phyloP scores from a whole-genome alignment of 64 coral and sea anemone genomes.

The Platygyra sinensis region DNA sequence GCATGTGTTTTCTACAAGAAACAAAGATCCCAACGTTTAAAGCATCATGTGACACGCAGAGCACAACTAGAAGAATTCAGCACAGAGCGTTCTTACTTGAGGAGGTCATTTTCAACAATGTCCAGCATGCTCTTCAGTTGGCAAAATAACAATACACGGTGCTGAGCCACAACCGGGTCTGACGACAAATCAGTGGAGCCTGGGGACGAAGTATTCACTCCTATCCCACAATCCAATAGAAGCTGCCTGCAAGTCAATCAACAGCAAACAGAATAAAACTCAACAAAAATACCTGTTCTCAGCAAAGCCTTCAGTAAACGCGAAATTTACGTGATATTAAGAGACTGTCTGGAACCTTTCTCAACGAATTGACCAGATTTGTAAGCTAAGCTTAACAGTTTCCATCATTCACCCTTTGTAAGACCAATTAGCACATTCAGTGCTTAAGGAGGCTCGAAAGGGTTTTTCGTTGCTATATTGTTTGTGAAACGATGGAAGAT shows the following conservation, averaged over 20 bases:
- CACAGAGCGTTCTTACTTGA: constrained; percentile 70
- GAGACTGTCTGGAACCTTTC: no score
- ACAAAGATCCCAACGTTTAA: neutral
- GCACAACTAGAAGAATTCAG: neutral
- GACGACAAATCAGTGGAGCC: constrained; percentile 75
- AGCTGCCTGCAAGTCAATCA: constrained; percentile 66
- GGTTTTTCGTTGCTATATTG: no score
- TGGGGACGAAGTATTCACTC: constrained; percentile 63
- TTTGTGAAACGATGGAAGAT: no score
- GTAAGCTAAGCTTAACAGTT: no score
- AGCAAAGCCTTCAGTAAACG: no score
- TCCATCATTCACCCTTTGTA: no score
- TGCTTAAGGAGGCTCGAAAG: no score
- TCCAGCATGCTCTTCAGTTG: constrained; percentile 98
- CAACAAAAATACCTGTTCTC: no score
- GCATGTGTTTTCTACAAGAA: constrained; percentile 76
- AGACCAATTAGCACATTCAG: no score
- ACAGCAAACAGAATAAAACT: neutral
- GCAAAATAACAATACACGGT: constrained; percentile 94
- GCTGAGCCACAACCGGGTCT: constrained; percentile 95
- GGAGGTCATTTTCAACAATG: constrained; percentile 94
- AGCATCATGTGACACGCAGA: neutral
- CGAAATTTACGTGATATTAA: no score
- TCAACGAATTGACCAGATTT: no score
- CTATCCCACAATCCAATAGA: constrained; percentile 96